phyloP scores from a whole-genome alignment of 2,888 invertebrate genomes.

The Sialis fuliginosa region DNA sequence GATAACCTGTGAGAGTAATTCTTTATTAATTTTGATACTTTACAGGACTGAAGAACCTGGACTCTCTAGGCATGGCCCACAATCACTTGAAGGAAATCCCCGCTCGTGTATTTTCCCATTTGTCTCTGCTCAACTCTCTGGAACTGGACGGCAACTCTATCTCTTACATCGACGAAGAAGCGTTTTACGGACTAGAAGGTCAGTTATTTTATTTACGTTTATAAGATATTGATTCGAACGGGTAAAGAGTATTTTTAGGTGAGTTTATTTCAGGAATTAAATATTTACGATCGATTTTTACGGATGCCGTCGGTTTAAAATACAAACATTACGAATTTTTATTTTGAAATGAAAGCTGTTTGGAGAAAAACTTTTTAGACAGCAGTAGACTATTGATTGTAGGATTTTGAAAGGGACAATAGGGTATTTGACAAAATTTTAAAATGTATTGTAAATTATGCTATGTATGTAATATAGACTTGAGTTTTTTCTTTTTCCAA shows the following conservation, averaged over 20 bases:
- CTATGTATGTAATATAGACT: too few species aligned
- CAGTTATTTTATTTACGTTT: slow-evolving; percentile 12
- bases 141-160: slow-evolving; percentile 80
- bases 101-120: slow-evolving; percentile 64
- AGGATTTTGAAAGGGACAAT: too few species aligned
- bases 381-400: too few species aligned
- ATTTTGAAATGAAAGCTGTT: too few species aligned
- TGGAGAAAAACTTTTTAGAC: not conserved
- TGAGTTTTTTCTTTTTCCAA: too few species aligned
- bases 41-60: slow-evolving; percentile 59
- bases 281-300: slow-evolving; percentile 10
- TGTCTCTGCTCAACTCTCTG: slow-evolving; percentile 65
- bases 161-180: slow-evolving; percentile 60
- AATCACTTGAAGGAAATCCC: slow-evolving; percentile 67
- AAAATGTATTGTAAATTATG: too few species aligned
- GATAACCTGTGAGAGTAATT: too few species aligned
- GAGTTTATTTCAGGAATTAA: not conserved
- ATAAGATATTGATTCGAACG: too few species aligned
- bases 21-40: slow-evolving; percentile 6
- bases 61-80: slow-evolving; percentile 70
- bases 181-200: slow-evolving; percentile 81
- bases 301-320: not conserved
- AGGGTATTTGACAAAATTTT: slow-evolving; percentile 8
- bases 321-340: too few species aligned
- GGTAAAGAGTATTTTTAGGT: not conserved